These are phyloP conservation scores for Drosophila neocordata DNA, from an alignment of 1,140 invertebrate species.

Conservation along the genomic window DNA sequence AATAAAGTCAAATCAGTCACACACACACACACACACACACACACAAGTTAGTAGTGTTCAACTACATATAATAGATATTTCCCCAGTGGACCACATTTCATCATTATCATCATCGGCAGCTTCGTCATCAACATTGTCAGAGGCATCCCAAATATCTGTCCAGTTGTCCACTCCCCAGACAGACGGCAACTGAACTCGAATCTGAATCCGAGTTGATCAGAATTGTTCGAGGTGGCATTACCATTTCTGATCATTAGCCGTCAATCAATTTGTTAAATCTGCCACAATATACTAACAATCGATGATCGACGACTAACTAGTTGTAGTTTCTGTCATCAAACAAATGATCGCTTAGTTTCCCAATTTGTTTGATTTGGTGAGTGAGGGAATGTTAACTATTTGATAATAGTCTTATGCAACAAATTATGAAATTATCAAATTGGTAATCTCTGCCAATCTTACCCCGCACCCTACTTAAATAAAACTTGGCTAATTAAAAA, in stretches of 20 bases:
- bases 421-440: constrained; percentile 11
- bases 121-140: constrained; percentile 14
- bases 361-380: constrained; percentile 42
- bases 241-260: constrained; percentile 69
- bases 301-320: background rate
- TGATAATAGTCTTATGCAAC: constrained; percentile 4
- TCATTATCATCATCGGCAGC: background rate
- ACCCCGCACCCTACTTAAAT: constrained; percentile 6
- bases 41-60: constrained; percentile 17
- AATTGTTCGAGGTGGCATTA: constrained; percentile 56
- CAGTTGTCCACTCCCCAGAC: constrained; percentile 52
- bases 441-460: background rate
- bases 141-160: constrained; percentile 65
- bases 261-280: constrained; percentile 75
- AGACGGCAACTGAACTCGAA: background rate
- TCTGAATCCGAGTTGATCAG: constrained; percentile 1
- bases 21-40: background rate
- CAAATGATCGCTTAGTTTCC: constrained; percentile 76
- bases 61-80: constrained; percentile 9
- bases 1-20: constrained; percentile 78
- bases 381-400: constrained; percentile 4
- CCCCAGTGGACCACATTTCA: constrained; percentile 26
- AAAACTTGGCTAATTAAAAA: constrained; percentile 70
- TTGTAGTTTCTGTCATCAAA: constrained; percentile 58
- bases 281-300: constrained; percentile 24